These are phyloP conservation scores for Helleia helle DNA, from an alignment of 2,888 invertebrate species.

Conservation along the genomic window DNA sequence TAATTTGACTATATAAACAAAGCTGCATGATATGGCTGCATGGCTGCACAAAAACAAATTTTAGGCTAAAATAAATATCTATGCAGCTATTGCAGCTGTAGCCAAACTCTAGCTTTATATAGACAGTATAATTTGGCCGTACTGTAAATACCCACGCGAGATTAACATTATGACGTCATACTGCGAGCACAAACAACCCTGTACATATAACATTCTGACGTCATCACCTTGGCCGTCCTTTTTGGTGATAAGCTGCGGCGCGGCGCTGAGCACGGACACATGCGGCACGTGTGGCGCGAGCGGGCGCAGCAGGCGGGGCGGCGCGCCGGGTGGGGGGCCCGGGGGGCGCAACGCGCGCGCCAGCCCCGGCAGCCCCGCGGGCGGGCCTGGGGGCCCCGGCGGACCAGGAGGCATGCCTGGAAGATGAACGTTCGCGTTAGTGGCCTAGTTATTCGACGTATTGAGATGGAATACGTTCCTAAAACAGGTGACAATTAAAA, in stretches of 20 bases:
- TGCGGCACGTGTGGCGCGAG: constrained; percentile 68
- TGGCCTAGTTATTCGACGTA: too few relatives aligned
- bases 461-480: too few relatives aligned
- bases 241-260: constrained; percentile 85
- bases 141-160: too few relatives aligned
- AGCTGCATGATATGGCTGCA: too few relatives aligned
- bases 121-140: too few relatives aligned
- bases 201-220: not conserved
- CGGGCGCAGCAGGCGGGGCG: constrained; percentile 76
- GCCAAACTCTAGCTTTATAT: too few relatives aligned
- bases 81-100: too few relatives aligned
- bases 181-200: not conserved
- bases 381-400: constrained; percentile 29
- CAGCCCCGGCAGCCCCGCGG: constrained; percentile 42
- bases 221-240: constrained; percentile 73
- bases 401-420: constrained; percentile 12
- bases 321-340: constrained; percentile 78
- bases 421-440: too few relatives aligned
- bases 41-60: too few relatives aligned
- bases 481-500: too few relatives aligned
- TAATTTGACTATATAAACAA: too few relatives aligned
- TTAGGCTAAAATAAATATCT: too few relatives aligned
- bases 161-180: not conserved
- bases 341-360: constrained; percentile 63
- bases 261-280: constrained; percentile 86